Evolutionary conservation across 2,888 invertebrate species (phyloP).

Genomic region (Noctua comes): DNA sequence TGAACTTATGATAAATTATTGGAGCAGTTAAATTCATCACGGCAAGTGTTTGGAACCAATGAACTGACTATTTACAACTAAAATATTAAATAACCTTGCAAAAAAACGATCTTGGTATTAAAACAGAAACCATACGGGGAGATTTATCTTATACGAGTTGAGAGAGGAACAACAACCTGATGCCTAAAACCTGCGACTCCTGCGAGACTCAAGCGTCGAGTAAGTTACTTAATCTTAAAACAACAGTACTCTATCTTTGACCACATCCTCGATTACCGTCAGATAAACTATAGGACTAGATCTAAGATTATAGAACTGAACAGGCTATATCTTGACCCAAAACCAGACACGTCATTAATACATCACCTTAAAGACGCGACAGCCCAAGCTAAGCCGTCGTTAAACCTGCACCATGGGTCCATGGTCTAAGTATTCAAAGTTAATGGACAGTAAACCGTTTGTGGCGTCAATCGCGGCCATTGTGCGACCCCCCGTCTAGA

Average conservation of each 20-base stretch:
- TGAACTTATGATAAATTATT: slow-evolving; percentile 2
- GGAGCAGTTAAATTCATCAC: background rate
- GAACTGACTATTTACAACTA: background rate
- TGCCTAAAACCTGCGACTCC: no score
- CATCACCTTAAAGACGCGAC: slow-evolving; percentile 21
- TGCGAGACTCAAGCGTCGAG: no score
- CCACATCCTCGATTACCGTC: background rate
- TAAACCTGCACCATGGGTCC: slow-evolving; percentile 7
- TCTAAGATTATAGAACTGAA: background rate
- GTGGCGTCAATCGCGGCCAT: slow-evolving; percentile 52
- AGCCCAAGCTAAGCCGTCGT: background rate
- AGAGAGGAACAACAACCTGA: background rate
- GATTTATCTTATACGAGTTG: background rate
- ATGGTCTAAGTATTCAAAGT: slow-evolving; percentile 39
- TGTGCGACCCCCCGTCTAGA: slow-evolving; percentile 67
- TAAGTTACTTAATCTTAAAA: no score
- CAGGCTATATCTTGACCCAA: background rate
- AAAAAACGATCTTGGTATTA: background rate
- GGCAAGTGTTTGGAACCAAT: background rate
- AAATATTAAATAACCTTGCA: background rate
- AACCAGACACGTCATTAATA: background rate
- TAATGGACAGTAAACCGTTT: slow-evolving; percentile 63
- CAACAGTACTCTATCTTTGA: background rate
- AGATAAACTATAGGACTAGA: background rate
- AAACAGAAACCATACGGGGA: background rate